Evolutionary conservation across 1,140 invertebrate species (phyloP).

Genomic region (Heliconius eleuchia): DNA sequence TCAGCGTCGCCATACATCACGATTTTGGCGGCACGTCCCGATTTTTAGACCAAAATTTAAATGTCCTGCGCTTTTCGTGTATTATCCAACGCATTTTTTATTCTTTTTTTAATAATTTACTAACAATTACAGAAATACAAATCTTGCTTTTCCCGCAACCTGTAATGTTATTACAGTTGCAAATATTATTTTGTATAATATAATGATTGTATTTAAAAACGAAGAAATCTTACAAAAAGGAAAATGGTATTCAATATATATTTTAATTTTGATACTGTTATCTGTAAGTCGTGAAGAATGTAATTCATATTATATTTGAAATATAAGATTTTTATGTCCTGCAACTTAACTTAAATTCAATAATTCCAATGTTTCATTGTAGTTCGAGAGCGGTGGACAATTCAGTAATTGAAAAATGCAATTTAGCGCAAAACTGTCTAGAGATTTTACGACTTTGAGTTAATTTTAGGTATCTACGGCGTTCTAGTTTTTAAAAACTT

Average conservation of each 20-base stretch:
- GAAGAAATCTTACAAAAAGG: no score
- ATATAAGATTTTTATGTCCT: background rate
- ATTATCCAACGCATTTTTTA: no score
- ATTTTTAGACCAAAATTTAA: no score
- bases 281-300: no score
- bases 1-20: no score
- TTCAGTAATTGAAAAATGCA: constrained; percentile 29
- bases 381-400: constrained; percentile 22
- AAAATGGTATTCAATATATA: no score
- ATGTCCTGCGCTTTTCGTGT: no score
- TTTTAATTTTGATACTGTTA: no score
- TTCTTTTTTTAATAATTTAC: no score
- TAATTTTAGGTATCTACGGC: background rate
- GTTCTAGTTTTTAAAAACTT: background rate
- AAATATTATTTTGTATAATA: background rate
- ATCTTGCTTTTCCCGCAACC: no score
- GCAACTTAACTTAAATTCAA: background rate
- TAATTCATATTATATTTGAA: background rate
- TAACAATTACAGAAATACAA: no score
- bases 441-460: constrained; percentile 14
- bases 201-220: background rate
- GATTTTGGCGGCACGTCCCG: no score
- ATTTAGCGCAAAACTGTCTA: constrained; percentile 22
- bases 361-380: constrained; percentile 15
- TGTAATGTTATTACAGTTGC: background rate